These are phyloP conservation scores for Ametastegia equiseti DNA, from an alignment of 2,888 invertebrate genomes.

Conservation along the genomic window DNA sequence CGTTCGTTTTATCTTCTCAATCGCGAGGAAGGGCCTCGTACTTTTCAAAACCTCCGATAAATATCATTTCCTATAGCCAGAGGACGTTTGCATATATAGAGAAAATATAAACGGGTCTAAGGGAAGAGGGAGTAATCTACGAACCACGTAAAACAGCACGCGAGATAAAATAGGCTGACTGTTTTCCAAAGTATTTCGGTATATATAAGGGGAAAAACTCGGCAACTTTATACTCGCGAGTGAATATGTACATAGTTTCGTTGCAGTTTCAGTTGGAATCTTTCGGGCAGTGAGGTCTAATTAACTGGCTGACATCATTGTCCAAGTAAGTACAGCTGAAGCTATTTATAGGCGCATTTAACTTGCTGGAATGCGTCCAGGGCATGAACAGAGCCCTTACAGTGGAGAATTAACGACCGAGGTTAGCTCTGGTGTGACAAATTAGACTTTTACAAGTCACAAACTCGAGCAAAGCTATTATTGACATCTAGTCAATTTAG, in stretches of 20 bases:
- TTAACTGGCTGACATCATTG: slow-evolving; percentile 49
- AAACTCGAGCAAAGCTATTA: neutral
- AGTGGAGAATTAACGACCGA: slow-evolving; percentile 24
- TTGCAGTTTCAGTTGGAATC: slow-evolving; percentile 33
- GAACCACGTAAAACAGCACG: slow-evolving; percentile 24
- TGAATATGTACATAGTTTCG: neutral
- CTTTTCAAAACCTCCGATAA: slow-evolving; percentile 29
- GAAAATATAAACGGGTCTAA: neutral
- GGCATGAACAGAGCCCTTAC: slow-evolving; percentile 39
- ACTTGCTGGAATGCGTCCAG: slow-evolving; percentile 47
- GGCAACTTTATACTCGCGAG: neutral
- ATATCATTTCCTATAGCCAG: slow-evolving; percentile 32
- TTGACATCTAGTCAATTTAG: slow-evolving; percentile 2
- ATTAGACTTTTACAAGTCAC: slow-evolving; percentile 4
- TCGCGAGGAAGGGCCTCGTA: slow-evolving; percentile 16
- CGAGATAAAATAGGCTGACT: slow-evolving; percentile 29
- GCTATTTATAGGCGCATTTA: slow-evolving; percentile 48
- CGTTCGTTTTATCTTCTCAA: slow-evolving; percentile 24
- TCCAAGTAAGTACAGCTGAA: slow-evolving; percentile 37
- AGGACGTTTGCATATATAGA: slow-evolving; percentile 4
- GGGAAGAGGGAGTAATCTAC: slow-evolving; percentile 11
- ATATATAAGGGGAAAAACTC: neutral
- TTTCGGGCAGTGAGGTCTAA: slow-evolving; percentile 40
- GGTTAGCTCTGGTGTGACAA: slow-evolving; percentile 30
- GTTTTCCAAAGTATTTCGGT: slow-evolving; percentile 17